phyloP scores from a whole-genome alignment of 2,888 invertebrate genomes.

The Boloria euphrosyne region DNA sequence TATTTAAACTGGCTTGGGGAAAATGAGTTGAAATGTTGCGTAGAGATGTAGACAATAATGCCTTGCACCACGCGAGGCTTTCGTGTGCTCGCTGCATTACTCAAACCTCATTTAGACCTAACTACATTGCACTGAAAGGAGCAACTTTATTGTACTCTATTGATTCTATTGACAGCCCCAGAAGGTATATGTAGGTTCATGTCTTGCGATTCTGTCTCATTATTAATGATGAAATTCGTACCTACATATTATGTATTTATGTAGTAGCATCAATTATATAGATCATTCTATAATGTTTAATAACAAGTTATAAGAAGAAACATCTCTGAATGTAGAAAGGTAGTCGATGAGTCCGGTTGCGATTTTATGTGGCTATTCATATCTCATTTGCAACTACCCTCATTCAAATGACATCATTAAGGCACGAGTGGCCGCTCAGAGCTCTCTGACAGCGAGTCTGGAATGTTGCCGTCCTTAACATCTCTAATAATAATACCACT shows the following conservation, averaged over 20 bases:
- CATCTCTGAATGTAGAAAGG: conserved; percentile 15
- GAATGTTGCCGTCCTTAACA: conserved; percentile 35
- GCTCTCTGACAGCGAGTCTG: conserved; percentile 46
- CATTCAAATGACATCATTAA: conserved; percentile 64
- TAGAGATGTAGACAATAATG: conserved; percentile 50
- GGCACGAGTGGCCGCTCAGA: conserved; percentile 42
- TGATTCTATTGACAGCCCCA: conserved; percentile 73
- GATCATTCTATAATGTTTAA: not conserved
- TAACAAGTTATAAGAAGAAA: not conserved
- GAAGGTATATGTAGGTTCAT: conserved; percentile 63
- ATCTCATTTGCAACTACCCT: conserved; percentile 59
- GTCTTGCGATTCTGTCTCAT: conserved; percentile 61
- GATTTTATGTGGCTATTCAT: conserved; percentile 48
- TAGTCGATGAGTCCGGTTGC: conserved; percentile 20
- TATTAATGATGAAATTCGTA: conserved; percentile 33
- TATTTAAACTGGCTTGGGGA: conserved; percentile 41
- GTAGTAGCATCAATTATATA: not conserved
- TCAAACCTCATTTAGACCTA: conserved; percentile 80
- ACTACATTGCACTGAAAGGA: conserved; percentile 76
- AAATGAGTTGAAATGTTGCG: conserved; percentile 43
- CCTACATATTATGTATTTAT: no score
- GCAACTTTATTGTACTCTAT: conserved; percentile 79
- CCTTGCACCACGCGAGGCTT: conserved; percentile 66
- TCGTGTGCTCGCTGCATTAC: conserved; percentile 75
- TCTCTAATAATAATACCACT: conserved; percentile 41